Conservation (phyloP, 2,888 invertebrate species). For the Eurytoma adleriae region DNA sequence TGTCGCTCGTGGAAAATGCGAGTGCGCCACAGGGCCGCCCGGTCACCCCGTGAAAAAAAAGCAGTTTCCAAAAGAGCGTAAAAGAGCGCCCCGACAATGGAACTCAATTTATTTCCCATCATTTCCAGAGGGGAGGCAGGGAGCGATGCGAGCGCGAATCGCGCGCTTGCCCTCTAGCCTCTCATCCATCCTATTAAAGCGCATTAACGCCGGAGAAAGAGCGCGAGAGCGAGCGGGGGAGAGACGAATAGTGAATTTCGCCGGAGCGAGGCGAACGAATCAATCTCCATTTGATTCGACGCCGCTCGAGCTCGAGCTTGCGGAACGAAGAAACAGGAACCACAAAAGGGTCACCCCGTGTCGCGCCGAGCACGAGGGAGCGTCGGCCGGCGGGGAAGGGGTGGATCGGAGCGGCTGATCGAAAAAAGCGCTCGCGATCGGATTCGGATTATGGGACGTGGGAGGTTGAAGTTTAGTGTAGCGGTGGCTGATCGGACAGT, state of each 20-base stretch:
- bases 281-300: constrained; percentile 40
- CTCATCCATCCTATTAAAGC: constrained; percentile 27
- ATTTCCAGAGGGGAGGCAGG: constrained; percentile 10
- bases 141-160: not conserved
- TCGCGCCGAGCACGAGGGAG: not conserved
- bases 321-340: constrained; percentile 39
- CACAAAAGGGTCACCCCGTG: constrained; percentile 24
- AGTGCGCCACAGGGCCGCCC: constrained; percentile 2
- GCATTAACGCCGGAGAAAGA: constrained; percentile 8
- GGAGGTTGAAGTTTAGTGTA: constrained; percentile 33
- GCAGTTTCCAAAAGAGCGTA: not conserved
- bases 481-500: constrained; percentile 32
- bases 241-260: constrained; percentile 24
- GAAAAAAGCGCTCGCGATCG: constrained; percentile 38
- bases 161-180: not conserved
- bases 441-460: constrained; percentile 34
- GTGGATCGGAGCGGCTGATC: not conserved
- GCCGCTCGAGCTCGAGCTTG: not conserved
- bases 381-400: not conserved
- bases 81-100: constrained; percentile 27
- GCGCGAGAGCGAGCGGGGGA: not conserved
- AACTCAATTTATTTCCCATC: constrained; percentile 52
- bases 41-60: constrained; percentile 1
- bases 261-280: constrained; percentile 32
- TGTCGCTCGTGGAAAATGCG: not conserved